Percentiles rank a stretch among this genome's conserved stretches.
Conservation (phyloP, 2,113 vertebrate genomes). For the Myotis lucifugus region DNA sequence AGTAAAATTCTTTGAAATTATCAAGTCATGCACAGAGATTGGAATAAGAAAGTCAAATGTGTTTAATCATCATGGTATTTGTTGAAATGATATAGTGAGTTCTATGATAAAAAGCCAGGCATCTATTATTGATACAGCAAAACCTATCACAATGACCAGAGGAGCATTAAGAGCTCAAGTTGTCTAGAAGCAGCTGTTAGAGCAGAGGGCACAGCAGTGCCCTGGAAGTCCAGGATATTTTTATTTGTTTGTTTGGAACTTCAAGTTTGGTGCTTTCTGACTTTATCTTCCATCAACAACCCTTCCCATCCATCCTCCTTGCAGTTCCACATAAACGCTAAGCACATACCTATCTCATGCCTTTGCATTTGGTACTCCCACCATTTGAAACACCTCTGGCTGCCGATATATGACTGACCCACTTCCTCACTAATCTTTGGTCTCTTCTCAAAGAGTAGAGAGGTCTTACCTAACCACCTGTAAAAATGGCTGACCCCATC, state of each 20-base stretch:
- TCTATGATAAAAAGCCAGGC: neutral
- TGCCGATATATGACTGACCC: neutral
- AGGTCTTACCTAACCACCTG: neutral
- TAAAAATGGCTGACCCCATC: neutral
- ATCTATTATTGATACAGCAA: neutral
- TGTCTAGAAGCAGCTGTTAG: neutral
- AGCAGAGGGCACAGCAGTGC: neutral
- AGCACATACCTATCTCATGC: neutral
- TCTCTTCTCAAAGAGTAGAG: neutral
- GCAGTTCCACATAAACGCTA: neutral
- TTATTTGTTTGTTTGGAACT: neutral
- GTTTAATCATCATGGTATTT: conserved; percentile 16
- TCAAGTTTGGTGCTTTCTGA: neutral
- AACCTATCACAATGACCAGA: neutral
- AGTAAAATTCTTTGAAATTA: conserved; percentile 40
- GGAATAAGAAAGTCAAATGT: conserved; percentile 43
- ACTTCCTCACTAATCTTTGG: neutral
- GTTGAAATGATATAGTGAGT: neutral
- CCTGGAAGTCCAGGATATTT: neutral
- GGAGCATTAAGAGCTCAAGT: neutral
- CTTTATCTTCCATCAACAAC: neutral
- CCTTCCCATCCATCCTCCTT: neutral
- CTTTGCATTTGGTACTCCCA: neutral
- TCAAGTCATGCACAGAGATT: neutral
- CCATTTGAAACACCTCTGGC: neutral